phyloP scores from a whole-genome alignment of 1,140 invertebrate species.

The Ridgeia piscesae region DNA sequence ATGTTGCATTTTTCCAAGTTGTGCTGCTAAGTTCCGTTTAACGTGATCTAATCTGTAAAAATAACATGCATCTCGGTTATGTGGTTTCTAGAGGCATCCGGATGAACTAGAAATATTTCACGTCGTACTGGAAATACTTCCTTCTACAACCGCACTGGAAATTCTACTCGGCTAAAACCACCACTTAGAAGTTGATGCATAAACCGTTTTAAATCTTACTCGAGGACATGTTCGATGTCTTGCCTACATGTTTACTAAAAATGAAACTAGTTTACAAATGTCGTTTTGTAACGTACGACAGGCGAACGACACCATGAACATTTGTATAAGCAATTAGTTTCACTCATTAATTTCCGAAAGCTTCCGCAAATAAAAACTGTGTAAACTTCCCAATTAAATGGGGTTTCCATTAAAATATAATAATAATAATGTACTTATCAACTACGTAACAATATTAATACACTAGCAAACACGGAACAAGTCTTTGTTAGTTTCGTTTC shows the following conservation, averaged over 20 bases:
- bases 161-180: not conserved
- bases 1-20: too few species aligned
- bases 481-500: not conserved
- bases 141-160: not conserved
- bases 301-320: not conserved
- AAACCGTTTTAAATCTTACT: too few species aligned
- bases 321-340: too few species aligned
- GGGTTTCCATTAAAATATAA: too few species aligned
- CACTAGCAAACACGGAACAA: not conserved
- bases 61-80: not conserved
- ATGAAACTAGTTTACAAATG: not conserved
- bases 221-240: too few species aligned
- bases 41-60: not conserved
- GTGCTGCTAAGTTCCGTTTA: not conserved
- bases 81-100: not conserved
- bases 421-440: not conserved
- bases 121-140: not conserved
- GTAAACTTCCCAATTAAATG: too few species aligned
- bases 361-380: too few species aligned
- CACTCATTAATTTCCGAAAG: too few species aligned
- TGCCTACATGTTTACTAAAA: too few species aligned
- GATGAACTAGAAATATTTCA: not conserved
- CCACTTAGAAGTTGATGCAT: too few species aligned
- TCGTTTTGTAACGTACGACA: not conserved
- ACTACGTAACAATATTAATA: not conserved